These are phyloP conservation scores for Bombylius major DNA, from an alignment of 2,888 invertebrate species.

Conservation along the genomic window DNA sequence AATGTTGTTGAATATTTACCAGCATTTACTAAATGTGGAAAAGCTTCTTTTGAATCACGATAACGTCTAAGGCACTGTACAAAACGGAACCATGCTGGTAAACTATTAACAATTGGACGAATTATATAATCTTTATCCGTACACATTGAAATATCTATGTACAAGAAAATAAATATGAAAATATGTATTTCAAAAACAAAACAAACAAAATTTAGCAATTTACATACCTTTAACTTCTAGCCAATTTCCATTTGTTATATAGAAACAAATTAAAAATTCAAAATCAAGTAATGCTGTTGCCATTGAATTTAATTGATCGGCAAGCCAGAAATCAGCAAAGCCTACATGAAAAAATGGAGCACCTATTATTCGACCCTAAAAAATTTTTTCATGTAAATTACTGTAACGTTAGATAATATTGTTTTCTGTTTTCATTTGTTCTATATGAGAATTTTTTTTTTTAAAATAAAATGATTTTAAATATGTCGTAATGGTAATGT, in stretches of 20 bases:
- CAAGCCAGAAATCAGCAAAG: conserved; percentile 98
- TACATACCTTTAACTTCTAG: conserved; percentile 43
- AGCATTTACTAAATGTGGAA: conserved; percentile 95
- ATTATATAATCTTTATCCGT: conserved; percentile 60
- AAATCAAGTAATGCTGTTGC: conserved; percentile 82
- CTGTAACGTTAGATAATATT: too few species aligned
- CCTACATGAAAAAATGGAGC: conserved; percentile 90
- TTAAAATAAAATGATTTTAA: neutral
- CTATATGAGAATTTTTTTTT: neutral
- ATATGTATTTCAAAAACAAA: conserved; percentile 12
- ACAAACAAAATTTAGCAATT: neutral
- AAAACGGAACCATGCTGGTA: conserved; percentile 97
- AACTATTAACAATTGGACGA: conserved; percentile 73
- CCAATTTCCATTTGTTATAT: conserved; percentile 67
- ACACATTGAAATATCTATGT: conserved; percentile 47
- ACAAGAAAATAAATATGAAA: too few species aligned
- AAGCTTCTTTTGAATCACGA: conserved; percentile 82
- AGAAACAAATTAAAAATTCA: conserved; percentile 89
- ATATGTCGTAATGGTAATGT: too few species aligned
- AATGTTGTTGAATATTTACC: conserved; percentile 97
- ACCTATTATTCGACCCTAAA: conserved; percentile 66
- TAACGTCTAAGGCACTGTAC: conserved; percentile 94
- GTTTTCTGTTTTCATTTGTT: neutral
- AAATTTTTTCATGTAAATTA: neutral
- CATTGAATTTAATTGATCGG: conserved; percentile 92